Base-by-base conservation (phyloP, 2,797 vertebrate genomes). In the Synaphobranchus kaupii region DNA sequence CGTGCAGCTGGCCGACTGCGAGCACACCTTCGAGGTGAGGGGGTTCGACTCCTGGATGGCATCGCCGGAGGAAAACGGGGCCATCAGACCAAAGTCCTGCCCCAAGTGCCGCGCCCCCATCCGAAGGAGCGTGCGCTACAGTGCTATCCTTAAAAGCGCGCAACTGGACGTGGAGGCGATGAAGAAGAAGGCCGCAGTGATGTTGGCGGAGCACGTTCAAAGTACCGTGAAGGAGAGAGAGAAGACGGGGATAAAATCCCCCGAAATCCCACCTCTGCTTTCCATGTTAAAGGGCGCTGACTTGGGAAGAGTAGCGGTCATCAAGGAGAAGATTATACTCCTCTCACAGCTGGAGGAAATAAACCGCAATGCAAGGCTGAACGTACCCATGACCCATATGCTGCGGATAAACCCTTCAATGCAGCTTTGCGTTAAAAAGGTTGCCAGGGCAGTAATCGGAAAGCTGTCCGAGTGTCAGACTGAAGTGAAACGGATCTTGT, bases 1-100 rank as follows among this genome's bases (percentile, higher is more conserved):
- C 39, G 71, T 92, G 12, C 90, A 92, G 85, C 89, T 92, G 47
- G 39, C 84, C 47, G 89, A 92, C 58, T 92, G 91, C 66, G 5
- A 25, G 8, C 91, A 92, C 58, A 87, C 90, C 56, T 91, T 92
- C 25, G 90, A 91, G 39, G 89, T 89, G 82, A 87, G 63, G 6
- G 86, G 86, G 8, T 89, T 92, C 2, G 87, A 91, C 25, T 73
- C 71, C 66, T 91, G 87, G 90, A 92, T 92, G 89, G 80, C 31
- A 15, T 50, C 63, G 13, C 2, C 22, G 0, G 87, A 90, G 12
- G 76, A n/a, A 12, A n/a, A 86, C 13, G 76, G 73, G 82, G 48
- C 68, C 4, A 60, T 89, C 34, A 83, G 86, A 63, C 73, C 90
- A 3, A 89, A 86, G 28, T 56, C 83, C 5, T 92, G 91, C 39